Conservation (phyloP, 2,888 invertebrate species). For the Hermaeophaga mercurialis region DNA sequence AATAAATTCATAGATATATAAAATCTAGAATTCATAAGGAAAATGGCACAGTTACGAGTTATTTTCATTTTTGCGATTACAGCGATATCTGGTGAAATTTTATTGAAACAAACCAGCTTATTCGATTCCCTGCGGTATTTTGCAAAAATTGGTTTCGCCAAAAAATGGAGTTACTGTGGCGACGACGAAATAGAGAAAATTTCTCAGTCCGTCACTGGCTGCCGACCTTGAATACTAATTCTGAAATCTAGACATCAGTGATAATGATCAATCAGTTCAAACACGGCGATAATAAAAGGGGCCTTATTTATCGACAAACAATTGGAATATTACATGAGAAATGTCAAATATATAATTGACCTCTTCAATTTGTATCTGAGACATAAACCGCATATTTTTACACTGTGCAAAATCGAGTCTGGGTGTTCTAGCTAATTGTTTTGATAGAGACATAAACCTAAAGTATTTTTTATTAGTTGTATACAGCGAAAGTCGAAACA, state of each 20-base stretch:
- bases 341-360: constrained; percentile 30
- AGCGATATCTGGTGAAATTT: too few relatives aligned
- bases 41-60: too few relatives aligned
- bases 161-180: too few relatives aligned
- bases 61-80: too few relatives aligned
- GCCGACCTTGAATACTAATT: constrained; percentile 23
- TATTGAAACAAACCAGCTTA: too few relatives aligned
- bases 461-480: background rate
- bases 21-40: too few relatives aligned
- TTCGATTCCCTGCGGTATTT: too few relatives aligned
- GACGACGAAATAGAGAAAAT: too few relatives aligned
- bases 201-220: background rate
- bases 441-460: background rate
- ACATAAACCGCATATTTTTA: constrained; percentile 14
- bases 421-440: constrained; percentile 4
- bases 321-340: constrained; percentile 18
- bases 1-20: too few relatives aligned
- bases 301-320: constrained; percentile 20
- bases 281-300: constrained; percentile 7
- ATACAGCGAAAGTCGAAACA: too few relatives aligned
- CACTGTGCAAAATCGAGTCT: background rate
- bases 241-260: constrained; percentile 25
- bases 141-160: too few relatives aligned
- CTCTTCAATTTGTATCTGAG: constrained; percentile 26
- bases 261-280: constrained; percentile 17